Conservation (phyloP, 2,888 invertebrate species). For the Phengaris alcon region DNA sequence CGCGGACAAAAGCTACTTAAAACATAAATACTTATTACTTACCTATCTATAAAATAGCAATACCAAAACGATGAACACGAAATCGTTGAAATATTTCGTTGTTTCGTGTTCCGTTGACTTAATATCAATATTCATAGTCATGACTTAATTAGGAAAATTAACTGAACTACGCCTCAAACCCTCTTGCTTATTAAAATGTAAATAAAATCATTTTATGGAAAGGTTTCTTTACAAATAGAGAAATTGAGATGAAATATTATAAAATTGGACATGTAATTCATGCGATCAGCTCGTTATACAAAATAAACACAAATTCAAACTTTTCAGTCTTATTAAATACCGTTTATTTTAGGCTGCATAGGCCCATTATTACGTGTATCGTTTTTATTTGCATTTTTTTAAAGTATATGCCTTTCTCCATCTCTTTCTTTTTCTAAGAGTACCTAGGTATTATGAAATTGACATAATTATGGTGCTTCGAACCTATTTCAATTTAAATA, state of each 20-base stretch:
- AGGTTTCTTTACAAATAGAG: conserved; percentile 1
- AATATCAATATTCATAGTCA: background rate
- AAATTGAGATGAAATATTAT: background rate
- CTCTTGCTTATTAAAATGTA: background rate
- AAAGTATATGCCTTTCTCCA: background rate
- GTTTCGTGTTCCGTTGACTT: background rate
- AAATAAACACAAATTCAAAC: conserved; percentile 1
- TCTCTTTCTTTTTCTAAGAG: background rate
- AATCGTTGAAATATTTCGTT: background rate
- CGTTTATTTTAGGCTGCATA: too few species aligned
- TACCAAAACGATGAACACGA: background rate
- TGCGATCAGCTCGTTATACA: conserved; percentile 6
- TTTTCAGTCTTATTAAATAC: background rate
- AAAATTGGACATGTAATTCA: conserved; percentile 1
- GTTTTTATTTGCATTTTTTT: too few species aligned
- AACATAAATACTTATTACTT: too few species aligned
- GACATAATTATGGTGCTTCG: too few species aligned
- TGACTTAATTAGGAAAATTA: conserved; percentile 9
- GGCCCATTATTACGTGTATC: background rate
- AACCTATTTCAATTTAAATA: too few species aligned
- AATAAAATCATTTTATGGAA: background rate
- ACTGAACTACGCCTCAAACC: background rate
- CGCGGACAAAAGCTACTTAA: too few species aligned
- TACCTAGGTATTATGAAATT: too few species aligned
- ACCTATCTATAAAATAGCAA: background rate